Evolutionary conservation across 1,140 invertebrate genomes (phyloP).

Genomic region (Tenebrio molitor): DNA sequence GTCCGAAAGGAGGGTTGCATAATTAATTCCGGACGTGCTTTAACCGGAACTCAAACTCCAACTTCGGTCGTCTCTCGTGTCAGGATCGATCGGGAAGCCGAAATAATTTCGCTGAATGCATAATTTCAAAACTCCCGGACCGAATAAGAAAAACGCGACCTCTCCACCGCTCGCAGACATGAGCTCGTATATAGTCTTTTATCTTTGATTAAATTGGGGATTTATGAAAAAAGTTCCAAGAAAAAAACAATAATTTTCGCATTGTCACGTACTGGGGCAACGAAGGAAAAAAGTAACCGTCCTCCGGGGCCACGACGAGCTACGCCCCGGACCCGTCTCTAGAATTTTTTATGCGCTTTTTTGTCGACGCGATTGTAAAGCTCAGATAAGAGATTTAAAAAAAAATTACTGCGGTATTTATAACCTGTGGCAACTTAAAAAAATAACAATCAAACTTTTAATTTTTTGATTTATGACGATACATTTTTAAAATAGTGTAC

Average conservation of each 20-base stretch:
- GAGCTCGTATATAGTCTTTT: conserved; percentile 22
- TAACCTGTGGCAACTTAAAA: too few species aligned
- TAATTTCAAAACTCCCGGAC: conserved; percentile 2
- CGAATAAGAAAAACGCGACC: not conserved
- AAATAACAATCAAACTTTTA: too few species aligned
- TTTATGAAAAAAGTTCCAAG: conserved; percentile 33
- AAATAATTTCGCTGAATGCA: conserved; percentile 26
- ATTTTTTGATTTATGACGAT: too few species aligned
- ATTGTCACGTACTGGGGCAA: conserved; percentile 28
- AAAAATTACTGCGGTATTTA: too few species aligned
- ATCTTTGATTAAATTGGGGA: conserved; percentile 35
- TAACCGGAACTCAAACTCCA: conserved; percentile 27
- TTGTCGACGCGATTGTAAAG: too few species aligned
- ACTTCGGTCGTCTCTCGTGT: conserved; percentile 33
- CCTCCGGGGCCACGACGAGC: too few species aligned
- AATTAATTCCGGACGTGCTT: conserved; percentile 53
- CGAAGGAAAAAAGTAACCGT: not conserved
- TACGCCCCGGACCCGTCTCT: too few species aligned
- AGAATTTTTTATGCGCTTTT: too few species aligned
- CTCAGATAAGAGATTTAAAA: too few species aligned
- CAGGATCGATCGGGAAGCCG: conserved; percentile 5
- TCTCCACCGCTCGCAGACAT: conserved; percentile 9
- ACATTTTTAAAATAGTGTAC: too few species aligned
- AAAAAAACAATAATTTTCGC: conserved; percentile 35
- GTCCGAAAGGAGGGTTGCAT: conserved; percentile 55